These are phyloP conservation scores for Nematostella vectensis DNA, from an alignment of 92 coral and sea anemone genomes.

Conservation along the genomic window DNA sequence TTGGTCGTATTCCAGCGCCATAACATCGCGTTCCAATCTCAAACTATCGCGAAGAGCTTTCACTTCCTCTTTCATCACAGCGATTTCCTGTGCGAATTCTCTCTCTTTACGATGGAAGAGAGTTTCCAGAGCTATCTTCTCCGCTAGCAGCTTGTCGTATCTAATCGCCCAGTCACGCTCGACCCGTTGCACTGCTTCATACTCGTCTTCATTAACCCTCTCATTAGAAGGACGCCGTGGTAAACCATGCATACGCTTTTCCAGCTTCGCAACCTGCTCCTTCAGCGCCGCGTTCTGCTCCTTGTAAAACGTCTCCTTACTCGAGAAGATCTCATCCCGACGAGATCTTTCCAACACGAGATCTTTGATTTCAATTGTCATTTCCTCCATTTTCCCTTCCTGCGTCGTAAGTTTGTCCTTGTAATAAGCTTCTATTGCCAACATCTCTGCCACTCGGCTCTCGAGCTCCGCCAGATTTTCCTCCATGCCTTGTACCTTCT, in stretches of 20 bases:
- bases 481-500: conserved; percentile 21
- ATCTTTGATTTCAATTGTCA: conserved; percentile 65
- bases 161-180: conserved; percentile 72
- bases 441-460: conserved; percentile 32
- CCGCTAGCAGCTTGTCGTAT: conserved; percentile 67
- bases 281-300: conserved; percentile 76
- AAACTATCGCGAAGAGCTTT: conserved; percentile 58
- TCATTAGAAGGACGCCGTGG: conserved; percentile 41
- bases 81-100: conserved; percentile 55
- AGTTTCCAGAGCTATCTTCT: conserved; percentile 63
- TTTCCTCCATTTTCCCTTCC: conserved; percentile 58
- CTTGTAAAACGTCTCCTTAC: conserved; percentile 77
- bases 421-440: conserved; percentile 47
- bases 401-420: conserved; percentile 34
- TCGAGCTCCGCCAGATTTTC: conserved; percentile 31
- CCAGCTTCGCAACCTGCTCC: conserved; percentile 73
- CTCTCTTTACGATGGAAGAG: conserved; percentile 61
- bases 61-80: conserved; percentile 60
- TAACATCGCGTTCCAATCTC: conserved; percentile 69
- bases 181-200: conserved; percentile 19
- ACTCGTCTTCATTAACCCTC: conserved; percentile 37
- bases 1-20: conserved; percentile 73
- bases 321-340: conserved; percentile 73
- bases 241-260: conserved; percentile 39
- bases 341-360: conserved; percentile 68